Conservation (phyloP, 2,113 vertebrate genomes). For the Callocephalon fimbriatum region DNA sequence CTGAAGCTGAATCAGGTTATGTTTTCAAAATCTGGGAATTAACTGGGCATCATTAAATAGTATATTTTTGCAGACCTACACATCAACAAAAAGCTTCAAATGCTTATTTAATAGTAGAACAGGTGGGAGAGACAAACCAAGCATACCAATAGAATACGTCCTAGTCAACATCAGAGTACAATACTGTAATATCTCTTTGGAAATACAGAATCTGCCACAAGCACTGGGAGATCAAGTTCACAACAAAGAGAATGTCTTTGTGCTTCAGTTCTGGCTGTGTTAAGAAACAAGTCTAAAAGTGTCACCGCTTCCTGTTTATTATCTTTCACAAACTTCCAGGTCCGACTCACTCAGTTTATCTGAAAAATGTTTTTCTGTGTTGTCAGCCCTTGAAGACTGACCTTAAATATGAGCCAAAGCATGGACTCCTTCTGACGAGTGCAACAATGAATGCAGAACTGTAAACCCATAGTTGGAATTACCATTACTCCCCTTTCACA, state of each 20-base stretch:
- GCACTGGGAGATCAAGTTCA: neutral
- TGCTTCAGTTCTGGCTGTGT: neutral
- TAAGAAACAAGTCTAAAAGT: neutral
- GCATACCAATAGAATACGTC: neutral
- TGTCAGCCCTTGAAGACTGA: neutral
- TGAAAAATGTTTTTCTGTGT: neutral
- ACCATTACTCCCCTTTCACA: neutral
- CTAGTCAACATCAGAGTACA: neutral
- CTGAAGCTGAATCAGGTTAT: neutral
- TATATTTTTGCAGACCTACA: neutral
- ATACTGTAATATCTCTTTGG: neutral
- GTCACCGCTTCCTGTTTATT: neutral
- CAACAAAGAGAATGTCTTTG: neutral
- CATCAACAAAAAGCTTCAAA: neutral
- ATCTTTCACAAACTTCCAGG: neutral
- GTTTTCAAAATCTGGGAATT: neutral
- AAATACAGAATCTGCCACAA: neutral
- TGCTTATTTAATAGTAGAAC: neutral
- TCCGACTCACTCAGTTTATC: neutral
- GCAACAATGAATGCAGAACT: neutral
- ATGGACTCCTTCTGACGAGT: neutral
- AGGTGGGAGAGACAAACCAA: neutral
- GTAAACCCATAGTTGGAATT: neutral
- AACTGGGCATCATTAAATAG: neutral
- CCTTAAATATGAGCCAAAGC: neutral